Base-by-base conservation (phyloP, 2,797 vertebrate genomes). In the Pipistrellus kuhlii region DNA sequence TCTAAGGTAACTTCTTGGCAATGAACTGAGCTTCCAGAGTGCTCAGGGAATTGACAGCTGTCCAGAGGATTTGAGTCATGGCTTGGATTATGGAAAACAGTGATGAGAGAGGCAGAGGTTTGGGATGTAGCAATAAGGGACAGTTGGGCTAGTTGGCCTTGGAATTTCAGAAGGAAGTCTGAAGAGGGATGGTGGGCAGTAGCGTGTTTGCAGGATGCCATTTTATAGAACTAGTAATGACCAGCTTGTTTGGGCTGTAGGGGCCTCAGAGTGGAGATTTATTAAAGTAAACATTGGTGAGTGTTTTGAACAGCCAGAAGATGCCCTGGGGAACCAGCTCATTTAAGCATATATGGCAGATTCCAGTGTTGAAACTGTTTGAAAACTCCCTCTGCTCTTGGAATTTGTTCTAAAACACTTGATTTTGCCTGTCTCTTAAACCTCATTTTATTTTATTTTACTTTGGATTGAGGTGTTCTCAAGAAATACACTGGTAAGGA, bases 381-480 rank as follows among this genome's bases (percentile, higher is more conserved):
- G 64, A 32, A 66, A 66, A 4, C 73, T 81, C 35, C 35, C 13
- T 76, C 77, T 91, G 25, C 21, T 81, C 27, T 93, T 87, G 11
- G 68, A 44, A 64, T 30, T 59, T 90, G 8, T 32, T 15, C 8
- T 59, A 14, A 81, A 78, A 53, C 23, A 76, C 17, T 90, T 71
- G 46, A 77, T 77, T 87, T 21, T 82, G 14, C 21, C 8, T 87
- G 5, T 44, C 27, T 76, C 21, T 87, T 84, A 73, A 85, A 46
- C 12, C 12, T 78, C 9, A 53, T 44, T 89, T 88, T 8, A 78
- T 44, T 93, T 95, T 85, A 38, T 44, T 93, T 95, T 85, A 38
- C 44, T 94, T 78, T 90, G 46, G 23, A 27, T 88, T 83, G 17
- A 18, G 51, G 9, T 51, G 4, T 51, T 92, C 14, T 57, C 68